Conservation (phyloP, 1,140 invertebrate genomes). For the Anthonomus grandis region DNA sequence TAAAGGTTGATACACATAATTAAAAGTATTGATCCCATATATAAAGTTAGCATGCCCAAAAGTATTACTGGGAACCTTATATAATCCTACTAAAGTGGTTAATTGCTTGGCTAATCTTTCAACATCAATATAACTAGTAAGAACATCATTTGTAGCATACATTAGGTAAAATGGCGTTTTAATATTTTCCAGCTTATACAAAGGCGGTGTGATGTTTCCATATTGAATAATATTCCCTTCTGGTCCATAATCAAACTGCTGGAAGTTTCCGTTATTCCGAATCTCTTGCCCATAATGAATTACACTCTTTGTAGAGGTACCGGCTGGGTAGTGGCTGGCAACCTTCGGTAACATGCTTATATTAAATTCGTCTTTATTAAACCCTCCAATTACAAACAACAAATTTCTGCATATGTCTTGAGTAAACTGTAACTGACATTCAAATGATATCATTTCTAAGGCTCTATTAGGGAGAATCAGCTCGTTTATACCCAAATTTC, state of each 20-base stretch:
- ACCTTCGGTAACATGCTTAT: conserved; percentile 64
- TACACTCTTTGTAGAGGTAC: conserved; percentile 74
- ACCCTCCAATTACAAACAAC: conserved; percentile 63
- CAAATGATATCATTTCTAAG: conserved; percentile 58
- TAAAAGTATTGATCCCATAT: conserved; percentile 60
- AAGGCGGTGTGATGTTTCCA: conserved; percentile 59
- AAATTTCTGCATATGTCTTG: conserved; percentile 65
- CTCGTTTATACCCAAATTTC: conserved; percentile 60
- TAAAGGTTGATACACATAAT: conserved; percentile 60
- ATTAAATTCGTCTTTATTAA: conserved; percentile 68
- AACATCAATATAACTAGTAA: conserved; percentile 62
- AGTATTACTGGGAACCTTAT: conserved; percentile 56
- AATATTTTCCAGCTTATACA: conserved; percentile 63
- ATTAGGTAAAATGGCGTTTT: conserved; percentile 66
- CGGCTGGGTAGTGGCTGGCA: conserved; percentile 71
- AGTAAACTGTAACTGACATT: conserved; percentile 58
- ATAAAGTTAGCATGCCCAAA: conserved; percentile 74
- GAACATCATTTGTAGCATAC: conserved; percentile 68
- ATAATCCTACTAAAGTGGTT: conserved; percentile 51
- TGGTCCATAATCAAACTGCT: conserved; percentile 65
- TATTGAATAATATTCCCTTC: conserved; percentile 57
- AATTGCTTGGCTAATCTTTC: conserved; percentile 51
- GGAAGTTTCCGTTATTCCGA: conserved; percentile 56
- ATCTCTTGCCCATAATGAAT: conserved; percentile 69
- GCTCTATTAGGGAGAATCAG: conserved; percentile 63